A percentile compares a stretch with the other conserved stretches of the same genome.
phyloP scores from a whole-genome alignment of 92 coral and sea anemone species.

The Porites cylindrica region DNA sequence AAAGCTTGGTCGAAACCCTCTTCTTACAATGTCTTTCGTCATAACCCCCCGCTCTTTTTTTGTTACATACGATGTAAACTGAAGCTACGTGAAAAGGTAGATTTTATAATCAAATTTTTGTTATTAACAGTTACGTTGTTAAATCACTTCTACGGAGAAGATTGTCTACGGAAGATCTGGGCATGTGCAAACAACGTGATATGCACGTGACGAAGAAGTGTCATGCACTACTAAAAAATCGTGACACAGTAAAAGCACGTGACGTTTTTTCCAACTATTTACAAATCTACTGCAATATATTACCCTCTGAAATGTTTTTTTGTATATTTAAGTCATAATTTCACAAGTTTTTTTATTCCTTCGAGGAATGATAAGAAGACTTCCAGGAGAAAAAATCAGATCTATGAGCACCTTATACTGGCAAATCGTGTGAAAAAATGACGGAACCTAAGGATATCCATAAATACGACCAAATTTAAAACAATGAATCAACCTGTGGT shows the following conservation, averaged over 20 bases:
- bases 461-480: background rate
- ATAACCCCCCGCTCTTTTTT: background rate
- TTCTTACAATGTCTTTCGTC: background rate
- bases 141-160: slow-evolving; percentile 45
- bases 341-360: slow-evolving; percentile 9
- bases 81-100: background rate
- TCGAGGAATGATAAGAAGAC: background rate
- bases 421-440: slow-evolving; percentile 19
- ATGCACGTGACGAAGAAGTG: background rate
- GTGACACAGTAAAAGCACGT: slow-evolving; percentile 7
- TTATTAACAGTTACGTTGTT: slow-evolving; percentile 1
- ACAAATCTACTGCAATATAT: slow-evolving; percentile 46
- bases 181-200: slow-evolving; percentile 42
- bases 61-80: background rate
- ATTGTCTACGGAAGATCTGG: slow-evolving; percentile 37
- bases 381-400: background rate
- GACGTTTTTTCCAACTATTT: slow-evolving; percentile 8
- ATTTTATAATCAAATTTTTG: background rate
- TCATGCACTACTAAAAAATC: background rate
- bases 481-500: background rate
- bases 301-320: slow-evolving; percentile 13
- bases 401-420: too few relatives aligned
- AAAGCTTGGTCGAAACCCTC: too few relatives aligned
- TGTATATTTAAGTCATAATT: slow-evolving; percentile 4
- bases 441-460: background rate